phyloP scores from a whole-genome alignment of 2,797 vertebrate species.

The Amblyraja radiata region DNA sequence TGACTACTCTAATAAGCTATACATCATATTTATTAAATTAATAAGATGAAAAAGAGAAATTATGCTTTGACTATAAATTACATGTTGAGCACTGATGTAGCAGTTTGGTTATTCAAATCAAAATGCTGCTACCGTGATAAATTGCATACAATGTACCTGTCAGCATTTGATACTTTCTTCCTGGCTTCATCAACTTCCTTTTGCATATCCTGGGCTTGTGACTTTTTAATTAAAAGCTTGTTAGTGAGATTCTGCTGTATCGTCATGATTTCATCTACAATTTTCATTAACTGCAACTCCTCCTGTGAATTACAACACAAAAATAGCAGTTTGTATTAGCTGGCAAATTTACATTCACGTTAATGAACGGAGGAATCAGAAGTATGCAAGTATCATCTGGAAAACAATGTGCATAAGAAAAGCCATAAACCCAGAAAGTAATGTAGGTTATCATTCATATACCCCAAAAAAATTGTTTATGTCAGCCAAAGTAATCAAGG shows the following conservation, averaged over 20 bases:
- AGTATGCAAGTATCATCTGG: background rate
- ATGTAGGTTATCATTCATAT: background rate
- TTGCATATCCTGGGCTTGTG: conserved; percentile 56
- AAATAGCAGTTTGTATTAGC: background rate
- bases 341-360: background rate
- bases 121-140: background rate
- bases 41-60: background rate
- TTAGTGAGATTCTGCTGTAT: conserved; percentile 62
- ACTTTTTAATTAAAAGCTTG: conserved; percentile 56
- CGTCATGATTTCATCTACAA: conserved; percentile 59
- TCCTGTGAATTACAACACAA: conserved; percentile 56
- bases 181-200: conserved; percentile 65
- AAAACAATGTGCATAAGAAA: background rate
- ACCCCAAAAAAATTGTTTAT: background rate
- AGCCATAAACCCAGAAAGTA: background rate
- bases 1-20: background rate
- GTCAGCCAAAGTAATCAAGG: background rate
- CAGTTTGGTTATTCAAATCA: background rate
- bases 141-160: conserved; percentile 58
- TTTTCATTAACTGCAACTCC: conserved; percentile 63
- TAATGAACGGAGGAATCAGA: background rate
- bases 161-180: conserved; percentile 56
- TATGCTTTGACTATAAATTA: background rate
- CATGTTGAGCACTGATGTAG: background rate
- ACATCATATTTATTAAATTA: background rate